Conservation (phyloP, 2,113 vertebrate species). For the Microcebus tavaratra region DNA sequence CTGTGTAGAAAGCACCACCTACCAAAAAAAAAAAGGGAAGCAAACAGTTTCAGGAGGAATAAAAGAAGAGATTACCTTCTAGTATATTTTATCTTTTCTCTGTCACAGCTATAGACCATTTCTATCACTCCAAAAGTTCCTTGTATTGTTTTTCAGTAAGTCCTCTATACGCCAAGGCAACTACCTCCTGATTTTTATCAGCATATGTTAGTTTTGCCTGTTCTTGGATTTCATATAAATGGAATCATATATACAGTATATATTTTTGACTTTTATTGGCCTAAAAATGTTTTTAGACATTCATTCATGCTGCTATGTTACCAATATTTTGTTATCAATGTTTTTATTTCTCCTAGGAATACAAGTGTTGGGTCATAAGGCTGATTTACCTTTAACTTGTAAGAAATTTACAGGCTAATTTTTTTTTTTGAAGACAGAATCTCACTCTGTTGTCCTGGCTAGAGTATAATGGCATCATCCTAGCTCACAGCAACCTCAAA, state of each 20-base stretch:
- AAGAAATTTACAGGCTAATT: background rate
- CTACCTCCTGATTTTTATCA: slow-evolving; percentile 21
- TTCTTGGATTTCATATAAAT: background rate
- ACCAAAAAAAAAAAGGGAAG: slow-evolving; percentile 57
- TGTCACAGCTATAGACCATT: background rate
- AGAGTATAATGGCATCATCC: no score
- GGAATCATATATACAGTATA: background rate
- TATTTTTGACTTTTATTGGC: background rate
- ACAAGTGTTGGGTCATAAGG: background rate
- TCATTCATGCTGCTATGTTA: background rate
- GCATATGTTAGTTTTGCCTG: background rate
- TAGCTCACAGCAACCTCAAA: no score
- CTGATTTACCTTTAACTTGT: background rate
- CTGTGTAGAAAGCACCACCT: slow-evolving; percentile 95
- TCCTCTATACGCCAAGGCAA: background rate
- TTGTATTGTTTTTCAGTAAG: background rate
- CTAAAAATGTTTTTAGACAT: background rate
- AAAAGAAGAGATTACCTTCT: background rate
- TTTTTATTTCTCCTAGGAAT: background rate
- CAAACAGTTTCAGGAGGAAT: slow-evolving; percentile 50
- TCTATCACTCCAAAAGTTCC: background rate
- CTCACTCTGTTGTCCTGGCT: no score
- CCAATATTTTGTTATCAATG: background rate
- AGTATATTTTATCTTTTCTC: slow-evolving; percentile 1
- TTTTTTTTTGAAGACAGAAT: background rate